Percentiles rank a stretch among this genome's conserved stretches.
Evolutionary conservation across 2,797 vertebrate genomes (phyloP).

Genomic region (Antennarius maculatus): DNA sequence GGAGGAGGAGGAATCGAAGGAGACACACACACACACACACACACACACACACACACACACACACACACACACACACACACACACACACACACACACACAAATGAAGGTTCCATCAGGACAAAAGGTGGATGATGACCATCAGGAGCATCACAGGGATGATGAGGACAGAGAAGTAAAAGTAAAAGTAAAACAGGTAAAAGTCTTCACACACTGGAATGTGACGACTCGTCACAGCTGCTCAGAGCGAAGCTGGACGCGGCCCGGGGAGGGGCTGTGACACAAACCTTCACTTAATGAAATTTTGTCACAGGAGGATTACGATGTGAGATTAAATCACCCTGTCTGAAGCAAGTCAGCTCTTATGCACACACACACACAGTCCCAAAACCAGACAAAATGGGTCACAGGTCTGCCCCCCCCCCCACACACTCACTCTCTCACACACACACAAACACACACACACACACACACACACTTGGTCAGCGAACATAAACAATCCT

Average conservation of each 20-base stretch:
- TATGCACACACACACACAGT: constrained; percentile 4
- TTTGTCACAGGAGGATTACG: constrained; percentile 74
- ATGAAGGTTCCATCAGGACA: constrained; percentile 34
- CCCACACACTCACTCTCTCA: constrained; percentile 27
- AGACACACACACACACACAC: constrained; percentile 13
- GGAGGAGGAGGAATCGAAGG: constrained; percentile 1
- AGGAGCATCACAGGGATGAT: no score
- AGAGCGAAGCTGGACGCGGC: constrained; percentile 2
- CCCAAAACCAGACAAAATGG: constrained; percentile 70
- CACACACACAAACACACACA: no score
- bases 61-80: constrained; percentile 16
- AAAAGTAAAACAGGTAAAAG: no score
- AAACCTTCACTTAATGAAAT: constrained; percentile 71
- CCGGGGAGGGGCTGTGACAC: constrained; percentile 23
- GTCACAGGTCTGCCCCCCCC: constrained; percentile 65
- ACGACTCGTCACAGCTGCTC: background rate
- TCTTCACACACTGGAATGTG: background rate
- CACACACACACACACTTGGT: constrained; percentile 30
- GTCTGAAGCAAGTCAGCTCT: constrained; percentile 55
- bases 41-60: constrained; percentile 13
- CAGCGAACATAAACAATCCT: constrained; percentile 55
- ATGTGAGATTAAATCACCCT: constrained; percentile 71
- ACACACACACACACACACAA: constrained; percentile 18
- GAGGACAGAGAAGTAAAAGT: no score
- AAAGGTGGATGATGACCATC: background rate